These are phyloP conservation scores for Bettongia penicillata DNA, from an alignment of 2,113 vertebrate genomes.

Conservation along the genomic window DNA sequence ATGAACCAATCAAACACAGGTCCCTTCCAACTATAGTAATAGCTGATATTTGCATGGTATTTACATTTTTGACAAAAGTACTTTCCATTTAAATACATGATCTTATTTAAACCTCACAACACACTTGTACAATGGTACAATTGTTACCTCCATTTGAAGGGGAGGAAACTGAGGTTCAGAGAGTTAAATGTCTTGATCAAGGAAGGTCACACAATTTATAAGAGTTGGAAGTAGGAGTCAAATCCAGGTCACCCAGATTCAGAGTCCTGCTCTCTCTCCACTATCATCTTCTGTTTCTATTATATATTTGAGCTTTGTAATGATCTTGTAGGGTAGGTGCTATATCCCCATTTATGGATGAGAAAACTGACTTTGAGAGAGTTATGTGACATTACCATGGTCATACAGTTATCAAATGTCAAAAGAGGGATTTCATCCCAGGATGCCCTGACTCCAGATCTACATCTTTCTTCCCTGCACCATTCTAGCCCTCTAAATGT, in stretches of 20 bases:
- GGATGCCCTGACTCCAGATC: background rate
- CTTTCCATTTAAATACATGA: background rate
- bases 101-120: background rate
- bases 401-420: background rate
- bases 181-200: background rate
- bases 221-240: background rate
- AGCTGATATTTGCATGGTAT: background rate
- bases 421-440: background rate
- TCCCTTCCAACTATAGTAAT: background rate
- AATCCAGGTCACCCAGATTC: background rate
- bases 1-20: background rate
- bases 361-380: background rate
- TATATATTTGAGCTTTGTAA: background rate
- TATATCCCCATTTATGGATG: background rate
- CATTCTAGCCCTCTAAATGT: background rate
- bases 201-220: background rate
- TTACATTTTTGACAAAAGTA: background rate
- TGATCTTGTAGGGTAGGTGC: background rate
- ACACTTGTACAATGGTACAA: background rate
- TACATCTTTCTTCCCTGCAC: background rate
- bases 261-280: background rate
- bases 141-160: background rate
- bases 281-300: background rate
- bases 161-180: background rate
- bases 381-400: background rate